phyloP scores from a whole-genome alignment of 2,797 vertebrate species.

The Manis crassicaudata region DNA sequence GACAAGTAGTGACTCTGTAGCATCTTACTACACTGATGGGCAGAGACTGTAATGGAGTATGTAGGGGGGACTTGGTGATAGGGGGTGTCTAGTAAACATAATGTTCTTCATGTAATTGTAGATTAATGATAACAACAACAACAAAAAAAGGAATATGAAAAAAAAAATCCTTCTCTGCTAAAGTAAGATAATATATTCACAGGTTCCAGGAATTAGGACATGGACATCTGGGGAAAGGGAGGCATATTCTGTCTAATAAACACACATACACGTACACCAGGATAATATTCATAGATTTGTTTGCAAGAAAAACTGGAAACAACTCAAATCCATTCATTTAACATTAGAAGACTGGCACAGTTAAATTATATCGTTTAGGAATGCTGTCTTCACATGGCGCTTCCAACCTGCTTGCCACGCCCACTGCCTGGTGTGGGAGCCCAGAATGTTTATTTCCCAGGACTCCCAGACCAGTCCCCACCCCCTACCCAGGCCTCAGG shows the following conservation, averaged over 20 bases:
- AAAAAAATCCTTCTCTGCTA: not conserved
- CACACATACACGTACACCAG: not conserved
- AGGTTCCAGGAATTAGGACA: not conserved
- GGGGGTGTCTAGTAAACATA: too few species aligned
- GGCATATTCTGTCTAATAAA: not conserved
- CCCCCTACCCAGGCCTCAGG: not conserved
- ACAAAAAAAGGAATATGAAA: too few species aligned
- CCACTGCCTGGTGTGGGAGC: not conserved
- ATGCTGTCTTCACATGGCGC: not conserved
- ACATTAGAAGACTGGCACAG: not conserved
- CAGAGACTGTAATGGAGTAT: too few species aligned
- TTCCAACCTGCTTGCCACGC: not conserved
- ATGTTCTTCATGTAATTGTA: too few species aligned
- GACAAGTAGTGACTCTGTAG: too few species aligned
- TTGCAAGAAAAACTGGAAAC: not conserved
- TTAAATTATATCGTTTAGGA: not conserved
- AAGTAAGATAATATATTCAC: not conserved
- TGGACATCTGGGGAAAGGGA: not conserved
- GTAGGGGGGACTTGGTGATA: too few species aligned
- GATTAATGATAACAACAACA: too few species aligned
- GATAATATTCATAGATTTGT: not conserved
- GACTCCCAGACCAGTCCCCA: not conserved
- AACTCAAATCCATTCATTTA: not conserved
- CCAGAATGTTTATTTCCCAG: not conserved
- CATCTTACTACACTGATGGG: too few species aligned